Conservation (phyloP, 2,113 vertebrate species). For the Hyperopisus bebe region DNA sequence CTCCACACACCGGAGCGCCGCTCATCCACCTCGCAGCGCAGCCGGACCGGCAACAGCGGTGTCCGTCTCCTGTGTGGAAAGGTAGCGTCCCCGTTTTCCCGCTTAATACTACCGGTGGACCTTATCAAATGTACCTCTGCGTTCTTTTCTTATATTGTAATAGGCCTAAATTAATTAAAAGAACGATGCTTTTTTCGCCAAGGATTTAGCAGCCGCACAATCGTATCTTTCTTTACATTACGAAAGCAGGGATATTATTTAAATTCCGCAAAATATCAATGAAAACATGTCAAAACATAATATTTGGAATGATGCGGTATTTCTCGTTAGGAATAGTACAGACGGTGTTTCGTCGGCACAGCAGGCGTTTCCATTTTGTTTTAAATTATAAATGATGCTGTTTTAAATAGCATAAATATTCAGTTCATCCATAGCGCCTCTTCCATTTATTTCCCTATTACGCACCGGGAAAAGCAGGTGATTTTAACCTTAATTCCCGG, state of each 20-base stretch:
- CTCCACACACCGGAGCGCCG: not conserved
- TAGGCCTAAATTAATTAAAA: not conserved
- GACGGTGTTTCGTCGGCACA: not conserved
- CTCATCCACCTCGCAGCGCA: not conserved
- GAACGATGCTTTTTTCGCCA: not conserved
- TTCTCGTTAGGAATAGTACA: not conserved
- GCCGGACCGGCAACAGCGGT: not conserved
- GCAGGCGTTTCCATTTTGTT: slow-evolving; percentile 27
- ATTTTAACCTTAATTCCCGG: not conserved
- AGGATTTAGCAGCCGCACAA: not conserved
- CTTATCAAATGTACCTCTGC: too few relatives aligned
- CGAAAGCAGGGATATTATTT: not conserved
- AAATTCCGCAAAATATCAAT: not conserved
- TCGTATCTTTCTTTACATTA: not conserved
- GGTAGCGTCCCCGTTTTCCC: not conserved
- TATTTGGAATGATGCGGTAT: not conserved
- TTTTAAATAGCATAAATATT: slow-evolving; percentile 1
- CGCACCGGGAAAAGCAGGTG: not conserved
- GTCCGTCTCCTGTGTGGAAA: not conserved
- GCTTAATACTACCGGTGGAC: not conserved
- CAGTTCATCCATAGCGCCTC: not conserved
- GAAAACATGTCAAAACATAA: not conserved
- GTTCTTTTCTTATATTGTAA: not conserved
- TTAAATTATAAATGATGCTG: slow-evolving; percentile 24
- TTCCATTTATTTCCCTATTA: not conserved